These are phyloP conservation scores for Anguilla pacifica DNA, from an alignment of 2,797 vertebrate species.

Conservation along the genomic window DNA sequence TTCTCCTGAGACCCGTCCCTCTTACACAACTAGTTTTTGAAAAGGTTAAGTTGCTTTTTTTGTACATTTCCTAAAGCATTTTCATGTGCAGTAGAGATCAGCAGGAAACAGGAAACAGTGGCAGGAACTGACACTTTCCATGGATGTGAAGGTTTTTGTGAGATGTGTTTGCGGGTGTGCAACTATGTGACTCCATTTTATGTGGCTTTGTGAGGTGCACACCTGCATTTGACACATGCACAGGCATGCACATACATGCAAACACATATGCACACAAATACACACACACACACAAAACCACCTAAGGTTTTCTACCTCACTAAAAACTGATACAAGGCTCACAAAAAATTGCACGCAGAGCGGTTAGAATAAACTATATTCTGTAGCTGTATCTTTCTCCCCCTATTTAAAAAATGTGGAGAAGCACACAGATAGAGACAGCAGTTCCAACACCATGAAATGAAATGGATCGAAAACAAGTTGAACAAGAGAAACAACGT, in stretches of 20 bases:
- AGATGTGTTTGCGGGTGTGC: background rate
- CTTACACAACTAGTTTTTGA: slow-evolving; percentile 20
- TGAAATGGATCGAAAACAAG: background rate
- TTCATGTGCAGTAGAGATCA: slow-evolving; percentile 14
- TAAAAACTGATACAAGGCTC: background rate
- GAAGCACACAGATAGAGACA: background rate
- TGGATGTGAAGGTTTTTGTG: background rate
- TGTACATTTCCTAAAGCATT: slow-evolving; percentile 47
- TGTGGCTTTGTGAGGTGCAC: background rate
- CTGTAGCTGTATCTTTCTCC: background rate
- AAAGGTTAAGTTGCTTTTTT: background rate
- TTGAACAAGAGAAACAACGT: background rate
- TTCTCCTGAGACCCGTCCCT: background rate
- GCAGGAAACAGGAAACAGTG: background rate
- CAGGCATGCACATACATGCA: background rate
- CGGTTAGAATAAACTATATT: background rate
- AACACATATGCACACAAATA: background rate
- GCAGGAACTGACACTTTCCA: background rate
- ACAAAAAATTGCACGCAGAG: background rate
- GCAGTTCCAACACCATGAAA: background rate
- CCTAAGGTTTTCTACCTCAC: background rate
- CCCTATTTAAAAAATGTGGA: background rate
- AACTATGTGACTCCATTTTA: background rate
- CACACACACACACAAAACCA: background rate
- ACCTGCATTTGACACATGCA: slow-evolving; percentile 40